phyloP scores from a whole-genome alignment of 2,888 invertebrate genomes.

The Trachelus iudaicus region DNA sequence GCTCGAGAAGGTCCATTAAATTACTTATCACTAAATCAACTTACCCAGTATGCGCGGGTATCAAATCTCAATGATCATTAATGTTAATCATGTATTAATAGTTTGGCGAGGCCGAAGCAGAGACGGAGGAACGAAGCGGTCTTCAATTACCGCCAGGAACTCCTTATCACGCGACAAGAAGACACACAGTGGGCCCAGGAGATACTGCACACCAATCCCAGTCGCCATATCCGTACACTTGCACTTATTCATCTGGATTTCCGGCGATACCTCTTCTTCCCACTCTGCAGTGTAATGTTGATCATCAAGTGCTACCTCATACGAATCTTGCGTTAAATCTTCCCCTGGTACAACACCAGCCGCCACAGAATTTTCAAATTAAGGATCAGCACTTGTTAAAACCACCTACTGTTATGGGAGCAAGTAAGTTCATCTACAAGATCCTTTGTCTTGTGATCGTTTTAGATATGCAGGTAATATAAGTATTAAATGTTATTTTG shows the following conservation, averaged over 20 bases:
- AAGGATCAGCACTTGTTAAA: slow-evolving; percentile 94
- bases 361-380: slow-evolving; percentile 85
- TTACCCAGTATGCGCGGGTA: neutral
- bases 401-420: slow-evolving; percentile 91
- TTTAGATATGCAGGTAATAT: neutral
- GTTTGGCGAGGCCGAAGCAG: slow-evolving; percentile 68
- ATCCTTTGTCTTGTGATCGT: slow-evolving; percentile 16
- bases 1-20: slow-evolving; percentile 69
- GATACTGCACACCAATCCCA: slow-evolving; percentile 83
- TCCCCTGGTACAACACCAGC: slow-evolving; percentile 85
- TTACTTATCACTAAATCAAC: slow-evolving; percentile 10
- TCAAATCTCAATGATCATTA: neutral
- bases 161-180: slow-evolving; percentile 74
- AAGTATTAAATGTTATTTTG: slow-evolving; percentile 20
- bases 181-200: slow-evolving; percentile 95
- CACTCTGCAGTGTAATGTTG: slow-evolving; percentile 54
- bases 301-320: slow-evolving; percentile 76
- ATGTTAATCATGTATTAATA: slow-evolving; percentile 29
- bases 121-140: slow-evolving; percentile 60
- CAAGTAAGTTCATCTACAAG: slow-evolving; percentile 69
- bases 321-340: slow-evolving; percentile 87
- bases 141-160: slow-evolving; percentile 58
- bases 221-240: slow-evolving; percentile 55
- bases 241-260: slow-evolving; percentile 54
- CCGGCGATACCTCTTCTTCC: slow-evolving; percentile 51